Base-by-base conservation (phyloP, 2,888 invertebrate species). In the Agriopis aurantiaria region DNA sequence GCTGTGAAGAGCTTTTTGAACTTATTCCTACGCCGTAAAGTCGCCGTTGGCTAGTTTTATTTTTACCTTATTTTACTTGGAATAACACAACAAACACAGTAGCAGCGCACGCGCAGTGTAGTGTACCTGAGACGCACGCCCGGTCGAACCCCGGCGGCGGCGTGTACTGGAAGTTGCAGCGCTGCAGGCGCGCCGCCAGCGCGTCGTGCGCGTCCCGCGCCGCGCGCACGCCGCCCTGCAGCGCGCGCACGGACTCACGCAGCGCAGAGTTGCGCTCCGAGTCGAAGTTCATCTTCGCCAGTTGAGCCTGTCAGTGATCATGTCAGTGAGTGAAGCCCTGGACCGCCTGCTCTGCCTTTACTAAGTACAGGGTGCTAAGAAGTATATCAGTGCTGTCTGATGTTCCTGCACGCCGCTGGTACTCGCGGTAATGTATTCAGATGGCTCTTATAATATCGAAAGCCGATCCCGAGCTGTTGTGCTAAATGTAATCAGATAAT, bases 61-160 rank as follows among this genome's bases (percentile, higher is more conserved):
- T 23, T 23, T 23, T 23, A 23, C 17, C 17, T 23, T 23, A 2
- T 23, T 23, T 23, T 2, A 23, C 17, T 23, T 23, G 17, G 17
- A 23, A 23, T 23, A 23, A 23, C 17, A 23, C 17, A 23, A 23
- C 17, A 23, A 23, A 23, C 17, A 2, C 17, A 51, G 51, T 14
- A 45, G 48, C 9, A 17, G 12, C 14, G 49, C 9, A 51, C 8
- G 17, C 17, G 17, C 17, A 23, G 73, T 76, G 41, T n/a, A 23
- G 73, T 76, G 41, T n/a, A 91, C 92, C 91, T 3, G 72, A 72
- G 0, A 92, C 91, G 3, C 85, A 61, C 6, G 49, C 9, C 1
- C 93, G 89, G 82, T 97, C 95, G 83, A 98, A 98, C 88, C 96
- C 95, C 0, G 95, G 95, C 0, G 99, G 99, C 88, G 97, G 97